phyloP scores from a whole-genome alignment of 2,888 invertebrate species.

The Parnassius orleans region DNA sequence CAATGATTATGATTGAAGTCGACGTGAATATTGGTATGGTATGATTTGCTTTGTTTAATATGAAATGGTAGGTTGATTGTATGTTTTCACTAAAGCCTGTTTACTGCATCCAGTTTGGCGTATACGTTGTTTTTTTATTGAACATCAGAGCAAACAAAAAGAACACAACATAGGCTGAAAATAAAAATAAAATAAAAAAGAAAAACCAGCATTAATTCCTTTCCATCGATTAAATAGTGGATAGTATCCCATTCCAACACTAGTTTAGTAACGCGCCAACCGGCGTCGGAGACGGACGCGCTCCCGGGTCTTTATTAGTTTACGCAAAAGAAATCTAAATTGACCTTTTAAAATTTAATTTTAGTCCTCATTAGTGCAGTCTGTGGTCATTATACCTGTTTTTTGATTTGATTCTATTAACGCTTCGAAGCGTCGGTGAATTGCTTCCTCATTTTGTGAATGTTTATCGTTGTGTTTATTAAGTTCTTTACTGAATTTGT shows the following conservation, averaged over 20 bases:
- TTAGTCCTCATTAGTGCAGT: neutral
- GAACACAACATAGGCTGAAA: neutral
- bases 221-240: constrained; percentile 4
- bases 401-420: constrained; percentile 1
- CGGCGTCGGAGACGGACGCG: constrained; percentile 27
- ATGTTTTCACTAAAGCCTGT: neutral
- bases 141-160: neutral
- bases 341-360: constrained; percentile 12
- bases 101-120: neutral
- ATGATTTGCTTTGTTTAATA: too few relatives aligned
- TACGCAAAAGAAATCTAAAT: constrained; percentile 1
- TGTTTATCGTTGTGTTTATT: constrained; percentile 17
- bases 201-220: neutral
- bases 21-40: too few relatives aligned
- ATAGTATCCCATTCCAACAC: constrained; percentile 25
- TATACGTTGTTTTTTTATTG: neutral
- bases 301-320: neutral
- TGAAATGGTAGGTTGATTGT: too few relatives aligned
- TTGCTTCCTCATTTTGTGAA: neutral
- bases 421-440: constrained; percentile 12
- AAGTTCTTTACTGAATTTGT: constrained; percentile 27
- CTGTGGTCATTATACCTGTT: neutral
- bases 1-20: too few relatives aligned
- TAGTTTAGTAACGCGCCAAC: constrained; percentile 28
- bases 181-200: neutral